Percentiles rank a stretch among this genome's conserved stretches.
These are phyloP conservation scores for Agrotis ipsilon DNA, from an alignment of 2,888 invertebrate species.

Conservation along the genomic window DNA sequence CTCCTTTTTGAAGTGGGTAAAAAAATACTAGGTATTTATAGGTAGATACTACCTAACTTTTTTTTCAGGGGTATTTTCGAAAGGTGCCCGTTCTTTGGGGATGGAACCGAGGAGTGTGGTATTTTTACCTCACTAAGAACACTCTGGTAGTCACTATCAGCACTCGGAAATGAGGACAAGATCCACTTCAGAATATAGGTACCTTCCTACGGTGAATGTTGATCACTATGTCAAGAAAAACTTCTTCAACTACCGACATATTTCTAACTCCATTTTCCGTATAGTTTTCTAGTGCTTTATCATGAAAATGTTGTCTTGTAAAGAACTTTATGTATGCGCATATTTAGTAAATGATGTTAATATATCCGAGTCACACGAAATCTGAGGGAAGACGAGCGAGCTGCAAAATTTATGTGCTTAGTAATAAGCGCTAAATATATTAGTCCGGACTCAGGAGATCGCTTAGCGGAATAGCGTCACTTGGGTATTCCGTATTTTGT, in stretches of 20 bases:
- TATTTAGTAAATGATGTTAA: slow-evolving; percentile 73
- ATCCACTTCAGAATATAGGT: too few species aligned
- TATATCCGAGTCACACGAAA: slow-evolving; percentile 69
- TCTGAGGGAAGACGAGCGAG: slow-evolving; percentile 65
- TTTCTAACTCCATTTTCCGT: slow-evolving; percentile 27
- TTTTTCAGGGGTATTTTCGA: too few species aligned
- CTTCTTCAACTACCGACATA: neutral
- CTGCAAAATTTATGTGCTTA: slow-evolving; percentile 74
- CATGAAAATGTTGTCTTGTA: slow-evolving; percentile 66
- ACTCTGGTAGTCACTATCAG: too few species aligned
- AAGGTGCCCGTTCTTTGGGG: too few species aligned
- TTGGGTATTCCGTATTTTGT: neutral
- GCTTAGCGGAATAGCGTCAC: neutral
- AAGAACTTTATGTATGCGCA: slow-evolving; percentile 77
- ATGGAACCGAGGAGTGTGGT: too few species aligned
- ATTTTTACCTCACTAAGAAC: too few species aligned
- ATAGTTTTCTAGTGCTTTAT: slow-evolving; percentile 55
- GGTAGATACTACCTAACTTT: too few species aligned
- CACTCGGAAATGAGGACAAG: too few species aligned
- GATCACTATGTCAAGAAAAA: slow-evolving; percentile 15
- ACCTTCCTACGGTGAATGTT: too few species aligned
- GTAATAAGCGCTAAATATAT: slow-evolving; percentile 61
- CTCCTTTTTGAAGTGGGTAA: too few species aligned
- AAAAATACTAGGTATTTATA: too few species aligned
- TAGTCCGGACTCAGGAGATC: slow-evolving; percentile 7